Percentiles rank a stretch among this genome's conserved stretches.
These are phyloP conservation scores for Tachina lurida DNA, from an alignment of 2,888 invertebrate species.

Conservation along the genomic window DNA sequence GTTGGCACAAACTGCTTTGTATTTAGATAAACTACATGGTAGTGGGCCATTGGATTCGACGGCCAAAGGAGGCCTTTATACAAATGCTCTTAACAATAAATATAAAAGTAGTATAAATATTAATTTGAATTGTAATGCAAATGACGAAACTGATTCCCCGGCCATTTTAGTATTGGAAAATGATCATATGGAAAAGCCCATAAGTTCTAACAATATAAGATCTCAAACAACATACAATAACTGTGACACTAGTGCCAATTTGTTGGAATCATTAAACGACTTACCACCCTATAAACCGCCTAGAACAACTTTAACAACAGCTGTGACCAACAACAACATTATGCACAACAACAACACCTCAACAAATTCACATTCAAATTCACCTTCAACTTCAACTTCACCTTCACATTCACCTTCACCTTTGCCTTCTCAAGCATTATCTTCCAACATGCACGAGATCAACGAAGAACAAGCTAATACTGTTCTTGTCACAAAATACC, in stretches of 20 bases:
- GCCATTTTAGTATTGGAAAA: constrained; percentile 59
- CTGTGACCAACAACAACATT: background rate
- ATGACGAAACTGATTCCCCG: constrained; percentile 26
- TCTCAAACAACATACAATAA: constrained; percentile 30
- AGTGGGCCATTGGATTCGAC: constrained; percentile 62
- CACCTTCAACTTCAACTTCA: background rate
- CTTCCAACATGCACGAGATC: constrained; percentile 76
- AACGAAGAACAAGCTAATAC: constrained; percentile 76
- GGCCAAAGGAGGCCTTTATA: background rate
- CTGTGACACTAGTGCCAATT: constrained; percentile 1
- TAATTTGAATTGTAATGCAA: constrained; percentile 54
- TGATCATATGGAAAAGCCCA: background rate
- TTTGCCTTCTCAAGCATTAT: background rate
- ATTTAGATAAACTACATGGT: constrained; percentile 81
- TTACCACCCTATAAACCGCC: constrained; percentile 66
- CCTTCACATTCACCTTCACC: background rate
- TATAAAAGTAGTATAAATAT: constrained; percentile 70
- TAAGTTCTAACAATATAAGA: constrained; percentile 1
- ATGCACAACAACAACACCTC: constrained; percentile 19
- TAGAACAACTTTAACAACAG: constrained; percentile 32
- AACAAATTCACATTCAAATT: background rate
- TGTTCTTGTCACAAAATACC: constrained; percentile 75
- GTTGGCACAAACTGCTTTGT: constrained; percentile 79
- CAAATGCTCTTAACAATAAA: constrained; percentile 53
- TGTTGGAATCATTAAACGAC: constrained; percentile 29